These are phyloP conservation scores for Drosophila repletoides DNA, from an alignment of 1,140 invertebrate genomes.

Conservation along the genomic window DNA sequence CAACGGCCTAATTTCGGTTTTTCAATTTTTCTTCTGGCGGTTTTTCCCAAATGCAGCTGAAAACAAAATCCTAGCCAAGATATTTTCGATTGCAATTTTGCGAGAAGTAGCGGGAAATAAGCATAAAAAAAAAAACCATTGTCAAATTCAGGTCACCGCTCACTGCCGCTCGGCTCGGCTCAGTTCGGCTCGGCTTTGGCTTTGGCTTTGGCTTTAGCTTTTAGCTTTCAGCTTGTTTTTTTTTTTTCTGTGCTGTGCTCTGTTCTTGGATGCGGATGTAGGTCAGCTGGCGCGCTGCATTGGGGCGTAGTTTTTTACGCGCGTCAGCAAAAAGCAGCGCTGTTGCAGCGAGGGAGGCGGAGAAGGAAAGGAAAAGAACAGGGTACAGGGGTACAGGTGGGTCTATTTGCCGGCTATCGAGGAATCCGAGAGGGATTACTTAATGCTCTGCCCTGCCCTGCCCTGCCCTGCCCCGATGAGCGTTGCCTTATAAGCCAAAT, in stretches of 20 bases:
- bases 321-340: constrained; percentile 64
- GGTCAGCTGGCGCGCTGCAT: constrained; percentile 55
- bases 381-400: background rate
- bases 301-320: constrained; percentile 67
- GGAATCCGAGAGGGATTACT: background rate
- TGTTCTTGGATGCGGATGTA: constrained; percentile 57
- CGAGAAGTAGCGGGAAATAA: no score
- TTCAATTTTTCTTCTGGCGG: background rate
- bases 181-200: constrained; percentile 9
- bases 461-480: no score
- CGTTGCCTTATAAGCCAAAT: constrained; percentile 43
- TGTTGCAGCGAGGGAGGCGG: background rate
- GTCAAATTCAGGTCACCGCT: constrained; percentile 59
- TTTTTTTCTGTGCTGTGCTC: no score
- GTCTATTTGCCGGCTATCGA: constrained; percentile 38
- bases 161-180: background rate
- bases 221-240: no score
- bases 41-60: constrained; percentile 4
- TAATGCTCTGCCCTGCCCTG: no score
- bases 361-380: background rate
- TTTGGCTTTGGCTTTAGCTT: constrained; percentile 22
- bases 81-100: constrained; percentile 76
- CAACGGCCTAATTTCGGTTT: no score
- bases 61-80: constrained; percentile 25
- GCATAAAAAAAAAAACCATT: no score